phyloP scores from a whole-genome alignment of 2,888 invertebrate genomes.

The Diadegma fenestrale region DNA sequence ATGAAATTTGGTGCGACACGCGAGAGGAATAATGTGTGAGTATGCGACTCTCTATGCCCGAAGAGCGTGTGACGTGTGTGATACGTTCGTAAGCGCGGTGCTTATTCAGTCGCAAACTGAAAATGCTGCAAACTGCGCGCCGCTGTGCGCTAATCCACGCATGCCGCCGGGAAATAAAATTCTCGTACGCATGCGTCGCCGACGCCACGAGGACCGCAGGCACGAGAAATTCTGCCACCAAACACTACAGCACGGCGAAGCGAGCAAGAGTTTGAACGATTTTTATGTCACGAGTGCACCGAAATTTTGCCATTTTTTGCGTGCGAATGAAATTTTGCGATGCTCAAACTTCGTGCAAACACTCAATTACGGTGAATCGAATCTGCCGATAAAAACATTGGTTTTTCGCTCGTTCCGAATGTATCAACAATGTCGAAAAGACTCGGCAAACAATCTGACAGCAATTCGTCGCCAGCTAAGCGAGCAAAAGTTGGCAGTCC shows the following conservation, averaged over 20 bases:
- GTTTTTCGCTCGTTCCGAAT: neutral
- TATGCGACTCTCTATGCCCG: neutral
- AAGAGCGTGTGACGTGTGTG: neutral
- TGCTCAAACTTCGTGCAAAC: neutral
- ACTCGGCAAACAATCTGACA: slow-evolving; percentile 66
- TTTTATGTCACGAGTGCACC: neutral
- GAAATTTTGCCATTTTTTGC: neutral
- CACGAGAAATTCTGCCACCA: too few species aligned
- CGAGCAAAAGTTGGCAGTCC: slow-evolving; percentile 69
- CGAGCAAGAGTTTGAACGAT: neutral
- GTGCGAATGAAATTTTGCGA: neutral
- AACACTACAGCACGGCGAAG: too few species aligned
- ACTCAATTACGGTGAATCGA: neutral
- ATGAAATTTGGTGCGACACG: slow-evolving; percentile 8
- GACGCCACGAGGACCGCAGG: slow-evolving; percentile 9
- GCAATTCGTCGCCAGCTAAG: slow-evolving; percentile 70
- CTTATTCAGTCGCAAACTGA: slow-evolving; percentile 19
- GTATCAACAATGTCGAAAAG: slow-evolving; percentile 74
- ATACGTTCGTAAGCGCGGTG: slow-evolving; percentile 4
- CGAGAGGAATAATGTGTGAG: slow-evolving; percentile 5
- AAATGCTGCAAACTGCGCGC: slow-evolving; percentile 23
- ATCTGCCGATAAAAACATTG: neutral
- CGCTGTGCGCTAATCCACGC: neutral
- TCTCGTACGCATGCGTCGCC: slow-evolving; percentile 17
- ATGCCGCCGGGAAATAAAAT: slow-evolving; percentile 27